A percentile compares a stretch with the other conserved stretches of the same genome.
These are phyloP conservation scores for Phoebastria nigripes DNA, from an alignment of 2,797 vertebrate species.

Conservation along the genomic window DNA sequence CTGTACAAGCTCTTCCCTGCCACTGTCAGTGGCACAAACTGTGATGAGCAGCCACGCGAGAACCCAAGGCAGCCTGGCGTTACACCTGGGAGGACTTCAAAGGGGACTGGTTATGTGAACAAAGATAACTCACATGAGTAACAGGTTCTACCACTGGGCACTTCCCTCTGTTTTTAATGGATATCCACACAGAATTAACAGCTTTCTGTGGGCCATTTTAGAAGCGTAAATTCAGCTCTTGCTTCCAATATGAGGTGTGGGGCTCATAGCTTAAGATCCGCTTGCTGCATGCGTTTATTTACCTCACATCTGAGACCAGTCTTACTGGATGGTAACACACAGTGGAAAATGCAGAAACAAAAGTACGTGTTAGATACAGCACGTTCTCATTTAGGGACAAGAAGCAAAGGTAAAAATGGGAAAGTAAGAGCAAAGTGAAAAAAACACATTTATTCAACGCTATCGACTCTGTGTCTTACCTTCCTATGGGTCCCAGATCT, in stretches of 20 bases:
- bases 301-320: background rate
- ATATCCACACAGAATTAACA: background rate
- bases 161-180: background rate
- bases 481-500: constrained; percentile 82
- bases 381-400: background rate
- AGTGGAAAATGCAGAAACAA: background rate
- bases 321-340: background rate
- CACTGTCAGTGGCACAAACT: background rate
- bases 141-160: background rate
- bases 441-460: background rate
- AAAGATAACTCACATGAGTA: background rate
- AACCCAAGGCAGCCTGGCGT: background rate
- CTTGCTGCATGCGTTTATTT: background rate
- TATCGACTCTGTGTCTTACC: constrained; percentile 75
- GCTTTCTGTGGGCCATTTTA: background rate
- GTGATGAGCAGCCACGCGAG: background rate
- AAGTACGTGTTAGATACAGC: background rate
- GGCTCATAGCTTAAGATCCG: background rate
- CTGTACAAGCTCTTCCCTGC: background rate
- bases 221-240: background rate
- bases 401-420: background rate
- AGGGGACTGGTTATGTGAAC: background rate
- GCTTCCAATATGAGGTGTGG: background rate
- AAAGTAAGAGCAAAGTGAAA: background rate
- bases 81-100: background rate